A percentile compares a stretch with the other conserved stretches of the same genome.
Conservation (phyloP, 2,113 vertebrate species). For the Recurvirostra avosetta region DNA sequence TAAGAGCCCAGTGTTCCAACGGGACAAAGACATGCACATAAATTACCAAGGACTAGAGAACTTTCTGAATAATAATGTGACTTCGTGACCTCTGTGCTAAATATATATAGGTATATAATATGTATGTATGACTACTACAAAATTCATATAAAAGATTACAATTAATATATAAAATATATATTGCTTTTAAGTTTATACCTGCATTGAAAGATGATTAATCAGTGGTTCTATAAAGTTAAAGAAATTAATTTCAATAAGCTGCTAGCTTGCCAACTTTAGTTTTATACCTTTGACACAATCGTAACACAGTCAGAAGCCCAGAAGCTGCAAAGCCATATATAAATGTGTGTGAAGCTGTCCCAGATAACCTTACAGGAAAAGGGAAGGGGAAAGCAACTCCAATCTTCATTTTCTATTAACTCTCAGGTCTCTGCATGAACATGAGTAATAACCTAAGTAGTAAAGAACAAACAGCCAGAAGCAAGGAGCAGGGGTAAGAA, state of each 20-base stretch:
- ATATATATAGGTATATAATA: background rate
- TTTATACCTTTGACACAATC: background rate
- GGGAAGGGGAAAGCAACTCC: background rate
- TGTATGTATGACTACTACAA: background rate
- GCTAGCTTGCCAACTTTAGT: background rate
- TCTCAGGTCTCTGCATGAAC: slow-evolving; percentile 8
- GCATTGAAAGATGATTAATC: background rate
- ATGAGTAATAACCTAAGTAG: slow-evolving; percentile 2
- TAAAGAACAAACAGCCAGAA: slow-evolving; percentile 40
- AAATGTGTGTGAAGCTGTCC: background rate
- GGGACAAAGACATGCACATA: background rate
- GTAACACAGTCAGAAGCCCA: background rate
- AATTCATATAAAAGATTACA: background rate
- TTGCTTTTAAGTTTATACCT: background rate
- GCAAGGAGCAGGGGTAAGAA: slow-evolving; percentile 27
- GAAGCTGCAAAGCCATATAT: background rate
- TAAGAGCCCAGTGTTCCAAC: background rate
- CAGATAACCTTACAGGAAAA: background rate
- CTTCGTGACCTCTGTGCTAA: slow-evolving; percentile 1
- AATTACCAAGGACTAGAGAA: background rate
- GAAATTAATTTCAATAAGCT: background rate
- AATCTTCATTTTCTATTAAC: slow-evolving; percentile 7
- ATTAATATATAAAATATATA: background rate
- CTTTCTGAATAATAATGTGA: background rate
- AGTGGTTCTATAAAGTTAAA: background rate